Conservation (phyloP, 2,888 invertebrate genomes). For the Sesia bembeciformis region DNA sequence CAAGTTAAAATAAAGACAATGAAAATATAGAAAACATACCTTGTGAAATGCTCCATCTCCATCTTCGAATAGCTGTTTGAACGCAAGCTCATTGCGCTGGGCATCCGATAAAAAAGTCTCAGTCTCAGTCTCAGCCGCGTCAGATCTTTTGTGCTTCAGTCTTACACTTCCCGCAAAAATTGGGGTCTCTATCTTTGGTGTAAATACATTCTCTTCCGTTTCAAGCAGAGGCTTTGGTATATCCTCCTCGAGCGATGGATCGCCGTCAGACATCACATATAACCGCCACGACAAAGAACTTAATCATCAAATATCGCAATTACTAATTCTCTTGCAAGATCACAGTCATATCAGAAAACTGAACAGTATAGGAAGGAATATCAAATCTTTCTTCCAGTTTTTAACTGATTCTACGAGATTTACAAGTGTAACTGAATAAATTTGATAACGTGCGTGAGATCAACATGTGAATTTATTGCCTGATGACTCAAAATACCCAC, state of each 20-base stretch:
- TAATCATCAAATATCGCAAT: too few species aligned
- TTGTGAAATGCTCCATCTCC: constrained; percentile 49
- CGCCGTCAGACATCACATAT: constrained; percentile 70
- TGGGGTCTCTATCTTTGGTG: constrained; percentile 61
- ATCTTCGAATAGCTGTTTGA: constrained; percentile 56
- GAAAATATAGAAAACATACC: constrained; percentile 23
- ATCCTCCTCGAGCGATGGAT: constrained; percentile 68
- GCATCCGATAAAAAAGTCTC: constrained; percentile 57
- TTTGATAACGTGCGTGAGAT: too few species aligned
- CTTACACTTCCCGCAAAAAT: constrained; percentile 56
- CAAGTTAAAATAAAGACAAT: too few species aligned
- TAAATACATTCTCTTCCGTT: constrained; percentile 61
- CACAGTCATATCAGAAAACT: too few species aligned
- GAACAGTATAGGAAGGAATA: too few species aligned
- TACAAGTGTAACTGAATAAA: too few species aligned
- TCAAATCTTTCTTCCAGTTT: too few species aligned
- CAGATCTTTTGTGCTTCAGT: constrained; percentile 48
- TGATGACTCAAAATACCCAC: too few species aligned
- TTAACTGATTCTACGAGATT: too few species aligned
- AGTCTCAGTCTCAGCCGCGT: constrained; percentile 43
- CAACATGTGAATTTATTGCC: too few species aligned
- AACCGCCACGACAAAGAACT: not conserved
- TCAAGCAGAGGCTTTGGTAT: constrained; percentile 55
- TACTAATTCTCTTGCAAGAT: too few species aligned
- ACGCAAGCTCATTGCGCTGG: constrained; percentile 60